Evolutionary conservation across 1,140 invertebrate species (phyloP).

Genomic region (Carposina sasakii): DNA sequence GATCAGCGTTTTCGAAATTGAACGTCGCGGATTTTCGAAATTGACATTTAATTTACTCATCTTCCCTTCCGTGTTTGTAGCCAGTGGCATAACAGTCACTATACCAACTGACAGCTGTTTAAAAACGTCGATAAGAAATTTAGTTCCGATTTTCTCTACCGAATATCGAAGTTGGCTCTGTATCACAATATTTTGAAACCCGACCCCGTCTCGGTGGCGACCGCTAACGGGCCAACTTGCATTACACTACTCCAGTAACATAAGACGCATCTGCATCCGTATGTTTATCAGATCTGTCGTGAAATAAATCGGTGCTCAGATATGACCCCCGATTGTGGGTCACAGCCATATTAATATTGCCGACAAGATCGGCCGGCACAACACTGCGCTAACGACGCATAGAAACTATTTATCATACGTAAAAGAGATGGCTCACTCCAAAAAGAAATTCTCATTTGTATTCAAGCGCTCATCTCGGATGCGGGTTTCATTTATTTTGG

Average conservation of each 20-base stretch:
- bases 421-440: constrained; percentile 57
- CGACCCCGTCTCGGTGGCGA: constrained; percentile 27
- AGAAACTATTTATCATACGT: constrained; percentile 60
- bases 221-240: constrained; percentile 37
- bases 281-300: constrained; percentile 41
- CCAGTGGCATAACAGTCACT: too few species aligned
- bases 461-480: constrained; percentile 33
- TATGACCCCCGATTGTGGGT: constrained; percentile 59
- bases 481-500: constrained; percentile 43
- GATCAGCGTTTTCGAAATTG: constrained; percentile 25
- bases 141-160: too few species aligned
- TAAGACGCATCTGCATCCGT: constrained; percentile 35
- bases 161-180: constrained; percentile 19
- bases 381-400: constrained; percentile 61
- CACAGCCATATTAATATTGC: constrained; percentile 64
- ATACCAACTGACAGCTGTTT: too few species aligned
- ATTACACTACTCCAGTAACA: constrained; percentile 34
- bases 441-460: constrained; percentile 63
- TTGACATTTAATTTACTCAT: constrained; percentile 30
- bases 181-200: constrained; percentile 62
- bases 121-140: too few species aligned
- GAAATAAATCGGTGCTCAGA: constrained; percentile 54
- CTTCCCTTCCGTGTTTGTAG: too few species aligned
- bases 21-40: constrained; percentile 37
- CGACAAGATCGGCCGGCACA: constrained; percentile 58